A percentile compares a stretch with the other conserved stretches of the same genome.
These are phyloP conservation scores for Tipula helvola DNA, from an alignment of 2,888 invertebrate genomes.

Conservation along the genomic window DNA sequence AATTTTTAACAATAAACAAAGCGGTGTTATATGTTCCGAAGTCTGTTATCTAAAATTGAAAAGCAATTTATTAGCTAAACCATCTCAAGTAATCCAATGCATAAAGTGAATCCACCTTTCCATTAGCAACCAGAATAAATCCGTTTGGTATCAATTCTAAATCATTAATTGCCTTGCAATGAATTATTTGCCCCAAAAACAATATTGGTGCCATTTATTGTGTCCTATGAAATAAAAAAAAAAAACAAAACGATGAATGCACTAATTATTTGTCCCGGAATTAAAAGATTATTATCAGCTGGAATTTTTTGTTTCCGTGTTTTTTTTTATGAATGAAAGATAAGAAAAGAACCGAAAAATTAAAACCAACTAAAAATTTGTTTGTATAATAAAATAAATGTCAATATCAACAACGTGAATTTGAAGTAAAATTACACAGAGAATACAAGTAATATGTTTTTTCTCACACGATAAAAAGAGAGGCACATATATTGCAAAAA, in stretches of 20 bases:
- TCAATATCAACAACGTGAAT: neutral
- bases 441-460: neutral
- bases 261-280: neutral
- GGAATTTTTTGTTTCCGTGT: neutral
- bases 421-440: neutral
- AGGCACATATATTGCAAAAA: neutral
- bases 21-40: constrained; percentile 17
- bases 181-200: constrained; percentile 33
- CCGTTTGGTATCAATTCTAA: constrained; percentile 39
- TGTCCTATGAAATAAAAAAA: neutral
- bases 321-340: neutral
- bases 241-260: neutral
- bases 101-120: constrained; percentile 37
- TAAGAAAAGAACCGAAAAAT: neutral
- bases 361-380: neutral
- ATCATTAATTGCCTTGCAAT: constrained; percentile 31
- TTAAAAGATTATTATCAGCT: neutral
- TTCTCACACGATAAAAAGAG: neutral
- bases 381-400: neutral
- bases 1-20: neutral
- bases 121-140: constrained; percentile 43
- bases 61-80: neutral
- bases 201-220: neutral
- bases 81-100: neutral
- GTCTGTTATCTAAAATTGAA: constrained; percentile 35